Evolutionary conservation across 2,797 vertebrate species (phyloP).

Genomic region (Hyperoplus lanceolatus): DNA sequence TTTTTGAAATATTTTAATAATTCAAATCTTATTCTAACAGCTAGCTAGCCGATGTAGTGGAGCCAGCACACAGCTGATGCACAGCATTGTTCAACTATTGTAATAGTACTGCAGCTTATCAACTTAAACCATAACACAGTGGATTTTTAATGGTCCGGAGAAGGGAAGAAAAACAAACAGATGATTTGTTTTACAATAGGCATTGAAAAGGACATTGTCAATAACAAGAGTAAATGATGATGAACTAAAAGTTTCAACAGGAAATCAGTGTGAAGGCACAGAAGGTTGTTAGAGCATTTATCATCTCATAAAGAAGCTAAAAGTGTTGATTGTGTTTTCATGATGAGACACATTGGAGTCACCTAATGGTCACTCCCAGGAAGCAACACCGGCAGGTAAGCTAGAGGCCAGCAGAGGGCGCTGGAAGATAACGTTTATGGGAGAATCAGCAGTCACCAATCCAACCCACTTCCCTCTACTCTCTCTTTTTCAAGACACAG

Average conservation of each 20-base stretch:
- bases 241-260: neutral
- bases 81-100: no score
- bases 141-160: no score
- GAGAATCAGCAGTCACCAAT: neutral
- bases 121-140: neutral
- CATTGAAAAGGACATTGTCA: neutral
- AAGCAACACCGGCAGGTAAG: neutral
- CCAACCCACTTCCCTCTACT: neutral
- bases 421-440: conserved; percentile 6
- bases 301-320: neutral
- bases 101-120: no score
- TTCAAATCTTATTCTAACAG: no score
- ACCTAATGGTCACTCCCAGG: neutral
- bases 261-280: neutral
- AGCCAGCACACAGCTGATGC: no score
- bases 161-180: neutral
- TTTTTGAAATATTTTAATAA: no score
- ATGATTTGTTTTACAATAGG: neutral
- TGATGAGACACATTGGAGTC: neutral
- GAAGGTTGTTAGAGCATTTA: no score
- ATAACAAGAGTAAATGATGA: neutral
- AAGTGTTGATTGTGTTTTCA: neutral
- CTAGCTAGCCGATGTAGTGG: no score
- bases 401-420: conserved; percentile 60
- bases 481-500: conserved; percentile 7